phyloP scores from a whole-genome alignment of 2,113 vertebrate species.

The Poeciliopsis turrubarensis region DNA sequence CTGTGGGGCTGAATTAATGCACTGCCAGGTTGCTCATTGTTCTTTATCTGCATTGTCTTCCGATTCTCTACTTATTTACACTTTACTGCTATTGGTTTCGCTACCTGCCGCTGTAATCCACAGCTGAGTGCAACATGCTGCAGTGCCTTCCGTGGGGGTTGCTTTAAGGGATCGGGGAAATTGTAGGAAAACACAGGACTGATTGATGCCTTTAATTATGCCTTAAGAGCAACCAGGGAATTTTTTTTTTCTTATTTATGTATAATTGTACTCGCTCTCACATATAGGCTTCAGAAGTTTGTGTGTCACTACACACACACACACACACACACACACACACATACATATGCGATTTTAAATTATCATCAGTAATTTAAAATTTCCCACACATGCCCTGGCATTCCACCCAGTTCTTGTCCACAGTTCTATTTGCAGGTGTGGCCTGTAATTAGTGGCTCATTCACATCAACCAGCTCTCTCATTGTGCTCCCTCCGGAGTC shows the following conservation, averaged over 20 bases:
- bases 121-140: slow-evolving; percentile 18
- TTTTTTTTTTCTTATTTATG: slow-evolving; percentile 6
- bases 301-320: not conserved
- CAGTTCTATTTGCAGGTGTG: slow-evolving; percentile 67
- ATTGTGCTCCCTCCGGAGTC: slow-evolving; percentile 59
- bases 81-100: slow-evolving; percentile 3
- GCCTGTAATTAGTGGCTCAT: slow-evolving; percentile 68
- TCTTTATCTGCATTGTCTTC: not conserved
- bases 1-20: slow-evolving; percentile 52
- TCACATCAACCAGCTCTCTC: slow-evolving; percentile 61
- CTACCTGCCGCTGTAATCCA: slow-evolving; percentile 16
- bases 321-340: no score
- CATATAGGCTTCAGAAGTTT: not conserved
- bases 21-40: slow-evolving; percentile 42
- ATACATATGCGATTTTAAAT: slow-evolving; percentile 9
- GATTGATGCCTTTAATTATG: slow-evolving; percentile 29
- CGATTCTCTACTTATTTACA: slow-evolving; percentile 4
- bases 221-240: not conserved
- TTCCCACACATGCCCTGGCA: slow-evolving; percentile 7
- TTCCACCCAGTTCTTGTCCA: slow-evolving; percentile 41
- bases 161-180: slow-evolving; percentile 5
- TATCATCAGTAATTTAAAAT: slow-evolving; percentile 21
- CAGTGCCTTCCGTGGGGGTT: slow-evolving; percentile 17
- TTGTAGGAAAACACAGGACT: slow-evolving; percentile 8
- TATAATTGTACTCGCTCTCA: slow-evolving; percentile 10